A percentile compares a stretch with the other conserved stretches of the same genome.
These are phyloP conservation scores for Orius insidiosus DNA, from an alignment of 1,140 invertebrate species.

Conservation along the genomic window DNA sequence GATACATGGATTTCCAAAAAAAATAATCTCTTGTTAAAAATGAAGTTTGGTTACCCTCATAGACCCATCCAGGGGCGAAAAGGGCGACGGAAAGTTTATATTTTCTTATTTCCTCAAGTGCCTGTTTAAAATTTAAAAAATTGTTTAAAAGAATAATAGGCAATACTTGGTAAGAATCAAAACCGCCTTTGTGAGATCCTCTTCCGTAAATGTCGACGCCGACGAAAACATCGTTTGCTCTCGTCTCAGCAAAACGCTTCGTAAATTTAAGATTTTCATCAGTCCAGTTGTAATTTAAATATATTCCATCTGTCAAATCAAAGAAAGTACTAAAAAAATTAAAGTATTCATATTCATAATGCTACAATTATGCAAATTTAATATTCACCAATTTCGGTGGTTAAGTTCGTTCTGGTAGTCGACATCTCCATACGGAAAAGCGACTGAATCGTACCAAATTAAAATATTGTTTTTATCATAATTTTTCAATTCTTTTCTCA, in stretches of 20 bases:
- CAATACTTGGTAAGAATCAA: too few relatives aligned
- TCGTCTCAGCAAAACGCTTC: conserved; percentile 28
- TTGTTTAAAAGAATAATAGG: too few relatives aligned
- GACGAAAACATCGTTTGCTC: conserved; percentile 63
- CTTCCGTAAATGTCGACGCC: conserved; percentile 93
- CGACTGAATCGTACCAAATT: conserved; percentile 96
- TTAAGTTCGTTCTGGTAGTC: conserved; percentile 89
- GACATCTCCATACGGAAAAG: conserved; percentile 45
- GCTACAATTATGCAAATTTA: too few relatives aligned
- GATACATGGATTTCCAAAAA: conserved; percentile 59
- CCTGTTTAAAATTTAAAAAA: conserved; percentile 30
- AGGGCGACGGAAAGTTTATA: conserved; percentile 67
- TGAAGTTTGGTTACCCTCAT: conserved; percentile 28
- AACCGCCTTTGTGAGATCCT: conserved; percentile 64
- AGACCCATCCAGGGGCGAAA: conserved; percentile 85
- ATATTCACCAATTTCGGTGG: conserved; percentile 58
- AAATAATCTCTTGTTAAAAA: conserved; percentile 52
- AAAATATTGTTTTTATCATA: conserved; percentile 28
- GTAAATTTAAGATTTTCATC: conserved; percentile 39
- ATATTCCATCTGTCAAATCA: conserved; percentile 77
- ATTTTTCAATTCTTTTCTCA: conserved; percentile 14
- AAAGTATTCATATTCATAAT: conserved; percentile 26
- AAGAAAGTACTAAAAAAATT: conserved; percentile 60
- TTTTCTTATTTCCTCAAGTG: conserved; percentile 44
- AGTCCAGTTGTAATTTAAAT: conserved; percentile 88